Percentiles rank a stretch among this genome's conserved stretches.
Evolutionary conservation across 2,797 vertebrate species (phyloP).

Genomic region (Rhinichthys osculus): DNA sequence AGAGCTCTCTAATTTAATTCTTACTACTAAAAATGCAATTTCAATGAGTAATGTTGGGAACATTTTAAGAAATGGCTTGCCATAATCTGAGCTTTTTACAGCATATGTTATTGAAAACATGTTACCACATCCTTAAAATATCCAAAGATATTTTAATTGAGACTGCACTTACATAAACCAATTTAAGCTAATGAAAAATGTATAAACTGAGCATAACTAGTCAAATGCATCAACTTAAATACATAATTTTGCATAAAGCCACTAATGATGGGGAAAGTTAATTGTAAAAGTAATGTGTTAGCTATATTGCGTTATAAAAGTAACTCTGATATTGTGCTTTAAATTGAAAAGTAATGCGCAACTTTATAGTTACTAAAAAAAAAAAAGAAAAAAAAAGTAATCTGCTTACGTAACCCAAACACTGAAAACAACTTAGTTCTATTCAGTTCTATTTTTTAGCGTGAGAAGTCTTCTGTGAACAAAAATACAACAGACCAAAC

Average conservation of each 20-base stretch:
- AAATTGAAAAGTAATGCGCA: too few species aligned
- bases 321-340: background rate
- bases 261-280: background rate
- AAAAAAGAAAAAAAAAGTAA: background rate
- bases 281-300: background rate
- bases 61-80: too few species aligned
- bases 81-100: too few species aligned
- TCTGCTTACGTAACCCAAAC: background rate
- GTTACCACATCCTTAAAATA: background rate
- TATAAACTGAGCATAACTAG: background rate
- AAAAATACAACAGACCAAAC: background rate
- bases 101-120: too few species aligned
- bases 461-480: constrained; percentile 1
- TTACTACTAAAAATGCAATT: too few species aligned
- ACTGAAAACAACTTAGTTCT: background rate
- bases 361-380: background rate
- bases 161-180: background rate
- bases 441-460: background rate
- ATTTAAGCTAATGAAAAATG: background rate
- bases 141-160: background rate
- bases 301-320: background rate
- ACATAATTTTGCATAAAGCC: background rate
- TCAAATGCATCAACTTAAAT: background rate
- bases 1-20: too few species aligned
- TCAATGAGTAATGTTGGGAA: too few species aligned